Evolutionary conservation across 2,113 vertebrate genomes (phyloP).

Genomic region (Sapajus apella): DNA sequence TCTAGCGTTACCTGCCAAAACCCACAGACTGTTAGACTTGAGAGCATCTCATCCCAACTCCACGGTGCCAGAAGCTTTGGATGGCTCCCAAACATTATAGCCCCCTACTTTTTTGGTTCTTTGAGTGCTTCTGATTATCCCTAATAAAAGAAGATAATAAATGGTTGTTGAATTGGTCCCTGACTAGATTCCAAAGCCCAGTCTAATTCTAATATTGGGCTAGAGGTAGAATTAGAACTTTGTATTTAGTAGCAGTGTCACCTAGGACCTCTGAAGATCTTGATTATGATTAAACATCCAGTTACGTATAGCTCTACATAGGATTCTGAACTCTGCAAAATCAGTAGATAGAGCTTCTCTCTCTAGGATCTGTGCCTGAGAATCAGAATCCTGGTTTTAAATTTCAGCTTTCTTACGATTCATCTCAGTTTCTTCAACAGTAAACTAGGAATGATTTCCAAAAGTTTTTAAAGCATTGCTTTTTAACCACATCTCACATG

Average conservation of each 20-base stretch:
- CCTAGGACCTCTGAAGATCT: neutral
- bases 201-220: neutral
- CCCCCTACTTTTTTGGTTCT: neutral
- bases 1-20: conserved; percentile 63
- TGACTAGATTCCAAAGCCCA: conserved; percentile 23
- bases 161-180: neutral
- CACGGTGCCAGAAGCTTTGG: neutral
- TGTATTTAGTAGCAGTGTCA: neutral
- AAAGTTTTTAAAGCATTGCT: neutral
- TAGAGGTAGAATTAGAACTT: conserved; percentile 22
- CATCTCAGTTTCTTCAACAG: neutral
- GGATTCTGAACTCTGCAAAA: neutral
- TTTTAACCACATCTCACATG: neutral
- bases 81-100: neutral
- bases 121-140: conserved; percentile 18
- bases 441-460: conserved; percentile 18
- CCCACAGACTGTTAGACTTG: conserved; percentile 40
- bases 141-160: neutral
- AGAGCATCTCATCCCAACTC: neutral
- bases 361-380: neutral
- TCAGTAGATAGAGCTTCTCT: neutral
- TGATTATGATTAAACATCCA: conserved; percentile 8
- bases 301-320: neutral
- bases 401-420: conserved; percentile 11
- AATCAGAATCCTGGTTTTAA: neutral